Conservation (phyloP, 2,113 vertebrate species). For the Bos taurus region DNA sequence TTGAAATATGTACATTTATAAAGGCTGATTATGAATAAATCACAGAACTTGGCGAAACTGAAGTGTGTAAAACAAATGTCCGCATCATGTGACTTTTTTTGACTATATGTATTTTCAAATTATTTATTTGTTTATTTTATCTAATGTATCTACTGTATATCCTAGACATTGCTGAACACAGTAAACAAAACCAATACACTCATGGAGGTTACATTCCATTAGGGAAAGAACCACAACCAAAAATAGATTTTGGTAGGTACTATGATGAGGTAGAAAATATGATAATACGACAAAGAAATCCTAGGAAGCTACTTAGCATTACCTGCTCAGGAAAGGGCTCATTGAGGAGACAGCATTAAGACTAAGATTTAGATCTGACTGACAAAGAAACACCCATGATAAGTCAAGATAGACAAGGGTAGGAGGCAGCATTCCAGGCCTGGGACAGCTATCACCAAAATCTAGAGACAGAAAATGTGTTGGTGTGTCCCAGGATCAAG, state of each 20-base stretch:
- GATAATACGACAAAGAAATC: background rate
- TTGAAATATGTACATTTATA: background rate
- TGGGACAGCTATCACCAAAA: background rate
- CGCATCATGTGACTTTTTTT: background rate
- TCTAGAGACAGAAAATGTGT: slow-evolving; percentile 41
- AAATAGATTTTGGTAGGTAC: background rate
- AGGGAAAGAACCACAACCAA: background rate
- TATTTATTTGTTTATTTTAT: background rate
- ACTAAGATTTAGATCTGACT: background rate
- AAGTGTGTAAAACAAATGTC: background rate
- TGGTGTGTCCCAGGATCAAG: background rate
- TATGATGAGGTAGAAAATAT: background rate
- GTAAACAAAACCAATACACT: background rate
- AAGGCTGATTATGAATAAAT: background rate
- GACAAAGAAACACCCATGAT: background rate
- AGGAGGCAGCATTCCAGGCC: background rate
- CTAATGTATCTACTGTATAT: background rate
- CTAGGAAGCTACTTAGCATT: background rate
- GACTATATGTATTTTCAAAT: background rate
- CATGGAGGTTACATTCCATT: background rate
- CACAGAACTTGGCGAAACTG: background rate
- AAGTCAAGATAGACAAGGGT: background rate
- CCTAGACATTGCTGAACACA: background rate
- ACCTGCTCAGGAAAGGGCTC: background rate
- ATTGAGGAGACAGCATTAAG: background rate